These are phyloP conservation scores for Saguinus midas DNA, from an alignment of 2,113 vertebrate genomes.

Conservation along the genomic window DNA sequence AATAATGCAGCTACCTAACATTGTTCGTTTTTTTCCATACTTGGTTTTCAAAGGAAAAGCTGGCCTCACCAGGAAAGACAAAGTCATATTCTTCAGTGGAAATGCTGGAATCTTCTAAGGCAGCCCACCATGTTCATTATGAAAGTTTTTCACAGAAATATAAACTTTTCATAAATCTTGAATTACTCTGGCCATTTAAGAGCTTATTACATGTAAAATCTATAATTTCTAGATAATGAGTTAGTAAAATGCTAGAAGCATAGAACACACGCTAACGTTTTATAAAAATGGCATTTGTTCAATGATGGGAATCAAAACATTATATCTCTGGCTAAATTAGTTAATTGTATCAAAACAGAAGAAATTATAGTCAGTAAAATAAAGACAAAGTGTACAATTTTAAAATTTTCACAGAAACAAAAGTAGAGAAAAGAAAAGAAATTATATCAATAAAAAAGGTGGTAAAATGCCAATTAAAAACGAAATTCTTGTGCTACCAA, in stretches of 20 bases:
- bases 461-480: not conserved
- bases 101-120: not conserved
- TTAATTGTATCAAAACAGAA: conserved; percentile 2
- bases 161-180: not conserved
- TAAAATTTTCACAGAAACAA: not conserved
- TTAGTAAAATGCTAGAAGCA: not conserved
- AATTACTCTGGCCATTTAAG: not conserved
- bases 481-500: not conserved
- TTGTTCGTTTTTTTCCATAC: not conserved
- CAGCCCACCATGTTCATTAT: not conserved
- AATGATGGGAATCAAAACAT: not conserved
- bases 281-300: not conserved
- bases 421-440: not conserved
- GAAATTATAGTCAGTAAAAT: not conserved
- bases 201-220: not conserved
- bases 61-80: not conserved
- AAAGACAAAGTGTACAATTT: not conserved
- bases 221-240: not conserved
- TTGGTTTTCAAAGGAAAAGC: not conserved
- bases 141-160: not conserved
- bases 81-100: not conserved
- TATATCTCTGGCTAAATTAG: not conserved
- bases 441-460: not conserved
- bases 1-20: not conserved
- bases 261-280: not conserved